Percentiles rank a stretch among this genome's conserved stretches.
Evolutionary conservation across 2,113 vertebrate species (phyloP).

Genomic region (Sterrhoptilus dennistouni): DNA sequence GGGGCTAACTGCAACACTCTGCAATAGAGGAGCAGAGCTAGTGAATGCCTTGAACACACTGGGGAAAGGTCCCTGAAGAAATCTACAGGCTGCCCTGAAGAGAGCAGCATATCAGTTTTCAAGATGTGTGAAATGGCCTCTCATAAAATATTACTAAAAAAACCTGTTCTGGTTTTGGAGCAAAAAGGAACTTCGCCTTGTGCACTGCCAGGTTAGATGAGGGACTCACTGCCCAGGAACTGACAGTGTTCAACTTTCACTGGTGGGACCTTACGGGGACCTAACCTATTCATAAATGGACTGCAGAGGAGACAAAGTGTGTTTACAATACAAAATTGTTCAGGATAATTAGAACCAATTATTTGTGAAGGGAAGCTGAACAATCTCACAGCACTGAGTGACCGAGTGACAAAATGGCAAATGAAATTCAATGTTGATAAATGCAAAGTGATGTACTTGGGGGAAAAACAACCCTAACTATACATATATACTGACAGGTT

Average conservation of each 20-base stretch:
- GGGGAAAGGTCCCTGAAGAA: background rate
- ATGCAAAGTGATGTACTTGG: constrained; percentile 37
- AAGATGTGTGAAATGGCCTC: background rate
- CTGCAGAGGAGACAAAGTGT: background rate
- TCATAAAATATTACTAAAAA: background rate
- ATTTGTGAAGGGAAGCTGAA: constrained; percentile 13
- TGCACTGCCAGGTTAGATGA: background rate
- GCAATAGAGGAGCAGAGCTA: background rate
- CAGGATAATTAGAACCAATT: constrained; percentile 37
- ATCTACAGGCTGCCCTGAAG: background rate
- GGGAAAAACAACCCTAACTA: constrained; percentile 6
- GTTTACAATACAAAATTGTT: background rate
- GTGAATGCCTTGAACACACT: background rate
- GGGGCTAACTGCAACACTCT: background rate
- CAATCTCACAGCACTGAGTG: background rate
- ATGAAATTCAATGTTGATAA: constrained; percentile 39
- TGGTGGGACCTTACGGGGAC: background rate
- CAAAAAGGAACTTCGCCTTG: background rate
- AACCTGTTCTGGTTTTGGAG: background rate
- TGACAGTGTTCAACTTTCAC: background rate
- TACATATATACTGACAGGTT: constrained; percentile 21
- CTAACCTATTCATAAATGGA: background rate
- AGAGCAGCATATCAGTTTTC: background rate
- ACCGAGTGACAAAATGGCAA: constrained; percentile 28
- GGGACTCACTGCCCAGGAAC: background rate